Evolutionary conservation across 2,113 vertebrate species (phyloP).

Genomic region (Sigmodon hispidus): DNA sequence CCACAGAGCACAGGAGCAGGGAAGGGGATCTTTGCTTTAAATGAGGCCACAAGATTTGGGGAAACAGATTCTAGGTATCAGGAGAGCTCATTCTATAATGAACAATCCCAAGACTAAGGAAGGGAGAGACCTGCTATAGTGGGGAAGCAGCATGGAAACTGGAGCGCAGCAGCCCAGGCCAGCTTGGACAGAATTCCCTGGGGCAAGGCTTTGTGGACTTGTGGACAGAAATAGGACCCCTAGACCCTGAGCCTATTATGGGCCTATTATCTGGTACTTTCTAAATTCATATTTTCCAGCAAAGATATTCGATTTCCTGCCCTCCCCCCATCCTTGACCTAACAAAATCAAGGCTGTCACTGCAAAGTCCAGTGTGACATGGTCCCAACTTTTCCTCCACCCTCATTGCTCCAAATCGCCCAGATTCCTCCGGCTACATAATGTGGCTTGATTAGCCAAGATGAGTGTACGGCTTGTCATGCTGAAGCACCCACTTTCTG

Average conservation of each 20-base stretch:
- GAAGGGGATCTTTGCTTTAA: conserved; percentile 4
- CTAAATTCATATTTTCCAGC: neutral
- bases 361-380: conserved; percentile 25
- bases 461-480: conserved; percentile 57
- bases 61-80: conserved; percentile 6
- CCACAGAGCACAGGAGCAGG: neutral
- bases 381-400: conserved; percentile 49
- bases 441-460: conserved; percentile 69
- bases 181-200: neutral
- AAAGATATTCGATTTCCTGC: conserved; percentile 2
- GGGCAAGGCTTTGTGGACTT: neutral
- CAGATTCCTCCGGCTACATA: conserved; percentile 54
- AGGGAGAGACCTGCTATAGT: neutral
- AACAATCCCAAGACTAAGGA: neutral
- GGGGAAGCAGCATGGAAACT: neutral
- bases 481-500: conserved; percentile 70
- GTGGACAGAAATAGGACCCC: conserved; percentile 34
- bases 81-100: conserved; percentile 6
- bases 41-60: conserved; percentile 11
- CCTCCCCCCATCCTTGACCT: conserved; percentile 18
- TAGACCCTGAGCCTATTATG: neutral
- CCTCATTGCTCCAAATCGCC: conserved; percentile 29
- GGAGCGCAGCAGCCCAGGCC: neutral
- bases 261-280: conserved; percentile 41
- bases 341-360: conserved; percentile 50